Evolutionary conservation across 2,113 vertebrate genomes (phyloP).

Genomic region (Blennius ocellaris): DNA sequence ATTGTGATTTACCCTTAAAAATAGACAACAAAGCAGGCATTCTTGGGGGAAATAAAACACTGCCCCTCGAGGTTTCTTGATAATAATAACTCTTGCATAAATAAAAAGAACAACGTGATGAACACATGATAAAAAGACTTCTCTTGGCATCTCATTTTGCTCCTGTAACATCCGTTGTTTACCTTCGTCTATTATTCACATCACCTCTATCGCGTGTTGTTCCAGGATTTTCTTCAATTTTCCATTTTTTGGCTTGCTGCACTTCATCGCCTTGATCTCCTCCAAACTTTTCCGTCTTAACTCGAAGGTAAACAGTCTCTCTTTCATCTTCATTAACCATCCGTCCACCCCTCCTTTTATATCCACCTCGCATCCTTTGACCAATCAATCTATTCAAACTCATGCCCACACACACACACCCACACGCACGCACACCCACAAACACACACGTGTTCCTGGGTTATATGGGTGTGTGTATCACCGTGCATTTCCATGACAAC

Average conservation of each 20-base stretch:
- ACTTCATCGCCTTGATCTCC: slow-evolving; percentile 4
- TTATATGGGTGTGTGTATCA: slow-evolving; percentile 59
- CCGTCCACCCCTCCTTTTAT: slow-evolving; percentile 36
- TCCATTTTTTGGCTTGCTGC: slow-evolving; percentile 47
- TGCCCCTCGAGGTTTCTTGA: neutral
- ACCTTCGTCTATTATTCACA: slow-evolving; percentile 47
- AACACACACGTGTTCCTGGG: slow-evolving; percentile 29
- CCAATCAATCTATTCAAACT: slow-evolving; percentile 47
- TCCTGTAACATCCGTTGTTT: slow-evolving; percentile 55
- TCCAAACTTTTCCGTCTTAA: slow-evolving; percentile 11
- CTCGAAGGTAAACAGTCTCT: slow-evolving; percentile 51
- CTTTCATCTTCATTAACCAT: slow-evolving; percentile 69
- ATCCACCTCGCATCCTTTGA: slow-evolving; percentile 31
- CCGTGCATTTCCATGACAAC: slow-evolving; percentile 81
- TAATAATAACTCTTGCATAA: slow-evolving; percentile 36
- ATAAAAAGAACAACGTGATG: slow-evolving; percentile 36
- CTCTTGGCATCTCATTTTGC: slow-evolving; percentile 48
- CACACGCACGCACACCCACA: neutral
- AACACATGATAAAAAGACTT: slow-evolving; percentile 14
- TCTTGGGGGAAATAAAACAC: too few relatives aligned
- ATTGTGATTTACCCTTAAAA: too few relatives aligned
- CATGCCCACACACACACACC: slow-evolving; percentile 27
- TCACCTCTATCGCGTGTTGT: slow-evolving; percentile 62
- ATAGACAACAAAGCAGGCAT: too few relatives aligned
- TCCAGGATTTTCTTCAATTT: slow-evolving; percentile 37